A percentile compares a stretch with the other conserved stretches of the same genome.
phyloP scores from a whole-genome alignment of 2,888 invertebrate genomes.

The Agriopis aurantiaria region DNA sequence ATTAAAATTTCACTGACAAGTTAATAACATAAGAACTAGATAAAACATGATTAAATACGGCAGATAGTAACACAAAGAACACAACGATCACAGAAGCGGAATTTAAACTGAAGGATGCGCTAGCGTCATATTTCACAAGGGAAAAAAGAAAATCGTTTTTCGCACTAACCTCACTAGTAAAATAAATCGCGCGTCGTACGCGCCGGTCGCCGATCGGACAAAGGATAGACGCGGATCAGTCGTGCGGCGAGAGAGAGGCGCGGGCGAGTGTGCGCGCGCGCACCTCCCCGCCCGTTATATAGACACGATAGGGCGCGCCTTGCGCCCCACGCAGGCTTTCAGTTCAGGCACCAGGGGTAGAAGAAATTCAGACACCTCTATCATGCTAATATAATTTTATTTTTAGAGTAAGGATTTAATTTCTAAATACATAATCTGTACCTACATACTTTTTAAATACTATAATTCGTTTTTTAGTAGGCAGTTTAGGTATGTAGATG shows the following conservation, averaged over 20 bases:
- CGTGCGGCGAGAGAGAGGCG: constrained; percentile 68
- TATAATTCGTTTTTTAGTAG: no score
- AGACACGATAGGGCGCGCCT: constrained; percentile 73
- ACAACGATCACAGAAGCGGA: constrained; percentile 49
- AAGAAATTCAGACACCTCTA: not conserved
- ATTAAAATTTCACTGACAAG: constrained; percentile 33
- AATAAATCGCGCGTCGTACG: constrained; percentile 64
- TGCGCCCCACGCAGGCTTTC: constrained; percentile 49
- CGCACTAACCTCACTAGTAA: constrained; percentile 72
- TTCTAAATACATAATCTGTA: not conserved
- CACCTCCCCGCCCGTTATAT: constrained; percentile 70
- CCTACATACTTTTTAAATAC: no score
- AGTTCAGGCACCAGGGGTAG: not conserved
- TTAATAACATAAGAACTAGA: constrained; percentile 15
- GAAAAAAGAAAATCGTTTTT: constrained; percentile 50
- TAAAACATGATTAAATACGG: constrained; percentile 10
- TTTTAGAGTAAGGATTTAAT: not conserved
- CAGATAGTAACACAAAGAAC: constrained; percentile 41
- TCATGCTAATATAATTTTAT: not conserved
- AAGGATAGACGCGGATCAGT: constrained; percentile 69
- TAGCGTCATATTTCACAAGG: constrained; percentile 42
- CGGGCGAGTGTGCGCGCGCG: constrained; percentile 82
- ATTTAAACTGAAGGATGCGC: constrained; percentile 37
- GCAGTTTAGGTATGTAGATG: no score
- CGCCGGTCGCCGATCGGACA: constrained; percentile 60